These are phyloP conservation scores for Plecturocebus donacophilus DNA, from an alignment of 2,113 vertebrate species.

Conservation along the genomic window DNA sequence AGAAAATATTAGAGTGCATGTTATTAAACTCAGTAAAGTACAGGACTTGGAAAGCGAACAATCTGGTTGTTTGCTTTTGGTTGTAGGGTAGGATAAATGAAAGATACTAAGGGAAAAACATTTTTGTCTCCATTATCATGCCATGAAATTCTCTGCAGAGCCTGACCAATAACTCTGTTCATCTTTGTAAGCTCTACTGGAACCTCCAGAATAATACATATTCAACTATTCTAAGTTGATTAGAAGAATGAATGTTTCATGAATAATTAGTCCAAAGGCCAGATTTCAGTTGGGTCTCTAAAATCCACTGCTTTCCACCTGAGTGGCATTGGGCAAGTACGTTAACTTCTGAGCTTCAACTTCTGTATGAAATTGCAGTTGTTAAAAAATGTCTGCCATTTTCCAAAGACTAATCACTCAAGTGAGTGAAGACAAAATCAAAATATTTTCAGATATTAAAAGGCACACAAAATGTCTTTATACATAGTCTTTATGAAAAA, in stretches of 20 bases:
- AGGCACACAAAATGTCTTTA: background rate
- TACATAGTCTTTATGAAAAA: background rate
- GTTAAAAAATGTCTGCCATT: background rate
- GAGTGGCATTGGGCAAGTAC: too few relatives aligned
- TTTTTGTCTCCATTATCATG: background rate
- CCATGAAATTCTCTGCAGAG: background rate
- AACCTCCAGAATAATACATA: background rate
- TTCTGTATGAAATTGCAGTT: background rate
- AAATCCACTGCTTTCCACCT: background rate
- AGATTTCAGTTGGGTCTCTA: background rate
- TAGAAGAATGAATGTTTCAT: background rate
- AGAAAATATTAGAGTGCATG: background rate
- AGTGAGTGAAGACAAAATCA: background rate
- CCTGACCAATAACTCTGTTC: background rate
- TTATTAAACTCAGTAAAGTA: accelerated
- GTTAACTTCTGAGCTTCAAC: background rate
- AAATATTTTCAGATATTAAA: background rate
- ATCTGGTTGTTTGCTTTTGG: too few relatives aligned
- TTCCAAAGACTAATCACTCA: background rate
- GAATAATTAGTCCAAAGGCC: background rate
- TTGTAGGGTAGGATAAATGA: background rate
- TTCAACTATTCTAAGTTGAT: background rate
- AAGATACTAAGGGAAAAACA: background rate
- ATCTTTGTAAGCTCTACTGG: background rate
- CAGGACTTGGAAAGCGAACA: accelerated